These are phyloP conservation scores for Rhagonycha fulva DNA, from an alignment of 2,888 invertebrate species.

Conservation along the genomic window DNA sequence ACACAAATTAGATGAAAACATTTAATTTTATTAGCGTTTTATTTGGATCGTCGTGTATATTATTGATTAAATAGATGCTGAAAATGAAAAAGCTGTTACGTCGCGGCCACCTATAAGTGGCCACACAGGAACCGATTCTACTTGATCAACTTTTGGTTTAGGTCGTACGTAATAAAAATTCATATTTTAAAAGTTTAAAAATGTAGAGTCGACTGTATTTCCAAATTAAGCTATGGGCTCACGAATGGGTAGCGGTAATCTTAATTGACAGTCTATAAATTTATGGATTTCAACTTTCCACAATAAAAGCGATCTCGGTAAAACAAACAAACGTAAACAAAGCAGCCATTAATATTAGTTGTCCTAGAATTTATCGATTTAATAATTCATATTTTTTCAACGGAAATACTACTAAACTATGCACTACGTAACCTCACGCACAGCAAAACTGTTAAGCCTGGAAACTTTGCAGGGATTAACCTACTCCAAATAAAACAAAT, in stretches of 20 bases:
- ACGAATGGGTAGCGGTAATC: not conserved
- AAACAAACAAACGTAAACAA: conserved; percentile 9
- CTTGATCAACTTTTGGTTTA: too few species aligned
- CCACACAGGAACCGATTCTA: not conserved
- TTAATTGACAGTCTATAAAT: not conserved
- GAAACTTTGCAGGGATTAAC: not conserved
- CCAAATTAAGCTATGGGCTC: not conserved
- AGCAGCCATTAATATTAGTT: conserved; percentile 6
- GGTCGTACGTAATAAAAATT: too few species aligned
- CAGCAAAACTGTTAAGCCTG: not conserved
- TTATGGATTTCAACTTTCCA: conserved; percentile 1
- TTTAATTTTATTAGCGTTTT: not conserved
- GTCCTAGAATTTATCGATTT: conserved; percentile 9
- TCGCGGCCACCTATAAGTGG: not conserved
- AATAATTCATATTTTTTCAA: conserved; percentile 12
- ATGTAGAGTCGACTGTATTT: not conserved
- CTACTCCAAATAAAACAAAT: conserved; percentile 9
- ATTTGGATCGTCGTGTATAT: not conserved
- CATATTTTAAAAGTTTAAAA: not conserved
- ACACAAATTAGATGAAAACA: conserved; percentile 9
- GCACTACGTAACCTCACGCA: conserved; percentile 18
- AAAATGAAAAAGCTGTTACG: not conserved
- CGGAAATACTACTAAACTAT: conserved; percentile 16
- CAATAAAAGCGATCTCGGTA: not conserved
- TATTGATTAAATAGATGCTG: not conserved